Percentiles rank a stretch among this genome's conserved stretches.
phyloP scores from a whole-genome alignment of 2,888 invertebrate species.

The Aproaerema taeniolella region DNA sequence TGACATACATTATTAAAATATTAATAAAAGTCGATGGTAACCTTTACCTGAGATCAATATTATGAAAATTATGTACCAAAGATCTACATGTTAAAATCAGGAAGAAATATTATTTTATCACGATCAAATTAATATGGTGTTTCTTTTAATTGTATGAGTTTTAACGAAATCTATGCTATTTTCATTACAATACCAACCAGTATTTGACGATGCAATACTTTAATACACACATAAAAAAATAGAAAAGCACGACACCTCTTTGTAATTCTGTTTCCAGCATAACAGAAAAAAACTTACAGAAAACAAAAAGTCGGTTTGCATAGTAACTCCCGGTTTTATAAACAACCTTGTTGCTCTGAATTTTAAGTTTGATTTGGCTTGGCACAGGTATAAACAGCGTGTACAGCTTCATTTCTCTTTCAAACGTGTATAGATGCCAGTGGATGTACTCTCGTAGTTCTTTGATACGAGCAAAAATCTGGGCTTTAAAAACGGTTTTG shows the following conservation, averaged over 20 bases:
- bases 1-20: too few relatives aligned
- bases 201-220: too few relatives aligned
- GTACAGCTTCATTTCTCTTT: constrained; percentile 24
- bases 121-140: too few relatives aligned
- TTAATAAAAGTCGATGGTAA: too few relatives aligned
- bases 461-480: constrained; percentile 32
- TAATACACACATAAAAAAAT: too few relatives aligned
- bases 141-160: too few relatives aligned
- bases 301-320: constrained; percentile 21
- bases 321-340: not conserved
- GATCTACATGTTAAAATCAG: too few relatives aligned
- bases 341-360: not conserved
- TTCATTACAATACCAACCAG: too few relatives aligned
- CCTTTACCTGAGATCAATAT: too few relatives aligned
- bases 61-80: too few relatives aligned
- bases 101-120: too few relatives aligned
- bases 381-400: constrained; percentile 3
- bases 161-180: too few relatives aligned
- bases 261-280: constrained; percentile 31
- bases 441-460: constrained; percentile 25
- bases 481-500: constrained; percentile 26
- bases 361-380: constrained; percentile 13
- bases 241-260: constrained; percentile 11
- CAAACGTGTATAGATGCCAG: constrained; percentile 29
- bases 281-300: constrained; percentile 28